Percentiles rank a stretch among this genome's conserved stretches.
Conservation (phyloP, 2,113 vertebrate genomes). For the Rhabdomys dilectus region DNA sequence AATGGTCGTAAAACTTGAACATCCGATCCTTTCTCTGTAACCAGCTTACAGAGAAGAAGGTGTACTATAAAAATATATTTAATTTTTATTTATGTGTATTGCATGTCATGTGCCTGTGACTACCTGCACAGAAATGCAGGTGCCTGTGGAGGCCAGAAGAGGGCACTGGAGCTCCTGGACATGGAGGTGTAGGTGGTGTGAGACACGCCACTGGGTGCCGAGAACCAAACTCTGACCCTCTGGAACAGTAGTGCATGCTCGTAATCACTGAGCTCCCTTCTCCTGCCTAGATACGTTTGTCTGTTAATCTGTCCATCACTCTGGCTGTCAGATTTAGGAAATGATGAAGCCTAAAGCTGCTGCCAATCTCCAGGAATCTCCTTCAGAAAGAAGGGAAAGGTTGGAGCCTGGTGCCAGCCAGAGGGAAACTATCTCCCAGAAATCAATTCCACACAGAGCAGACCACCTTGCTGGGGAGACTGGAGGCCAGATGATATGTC, state of each 20-base stretch:
- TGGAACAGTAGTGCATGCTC: neutral
- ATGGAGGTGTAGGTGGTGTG: neutral
- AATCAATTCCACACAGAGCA: neutral
- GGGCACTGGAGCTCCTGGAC: neutral
- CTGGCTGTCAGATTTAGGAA: neutral
- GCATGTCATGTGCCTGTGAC: neutral
- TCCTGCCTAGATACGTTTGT: neutral
- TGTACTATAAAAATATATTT: neutral
- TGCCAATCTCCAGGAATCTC: neutral
- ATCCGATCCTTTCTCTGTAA: neutral
- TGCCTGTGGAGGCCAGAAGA: neutral
- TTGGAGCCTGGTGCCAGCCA: neutral
- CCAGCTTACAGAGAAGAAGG: neutral
- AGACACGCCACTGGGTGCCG: too few species aligned
- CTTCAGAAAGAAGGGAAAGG: neutral
- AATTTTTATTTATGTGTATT: neutral
- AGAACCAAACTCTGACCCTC: neutral
- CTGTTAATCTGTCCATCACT: neutral
- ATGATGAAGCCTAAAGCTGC: neutral
- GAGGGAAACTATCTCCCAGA: neutral
- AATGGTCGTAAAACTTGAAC: neutral
- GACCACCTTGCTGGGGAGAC: neutral
- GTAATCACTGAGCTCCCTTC: neutral
- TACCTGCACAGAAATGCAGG: neutral
- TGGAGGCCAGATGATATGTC: neutral